These are phyloP conservation scores for Antechinus flavipes DNA, from an alignment of 2,113 vertebrate genomes.

Conservation along the genomic window DNA sequence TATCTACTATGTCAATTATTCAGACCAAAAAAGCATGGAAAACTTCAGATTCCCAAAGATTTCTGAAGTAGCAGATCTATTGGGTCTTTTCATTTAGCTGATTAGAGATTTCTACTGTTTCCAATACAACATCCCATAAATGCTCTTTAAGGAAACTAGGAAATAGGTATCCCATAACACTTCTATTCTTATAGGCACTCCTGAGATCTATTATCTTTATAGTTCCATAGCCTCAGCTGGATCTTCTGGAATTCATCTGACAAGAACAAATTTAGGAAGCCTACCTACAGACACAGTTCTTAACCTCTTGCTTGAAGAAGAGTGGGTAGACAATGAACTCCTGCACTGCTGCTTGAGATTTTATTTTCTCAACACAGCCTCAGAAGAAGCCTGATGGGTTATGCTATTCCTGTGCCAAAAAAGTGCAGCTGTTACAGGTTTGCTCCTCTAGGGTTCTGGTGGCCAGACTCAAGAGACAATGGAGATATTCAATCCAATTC, in stretches of 20 bases:
- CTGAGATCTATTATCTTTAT: background rate
- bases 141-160: background rate
- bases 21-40: background rate
- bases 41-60: background rate
- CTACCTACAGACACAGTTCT: background rate
- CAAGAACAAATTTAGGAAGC: background rate
- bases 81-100: background rate
- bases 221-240: background rate
- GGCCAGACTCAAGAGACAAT: background rate
- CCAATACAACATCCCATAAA: background rate
- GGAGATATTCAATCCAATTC: background rate
- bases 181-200: background rate
- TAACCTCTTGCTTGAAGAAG: background rate
- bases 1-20: background rate
- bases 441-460: background rate
- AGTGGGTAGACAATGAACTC: background rate
- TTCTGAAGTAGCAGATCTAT: background rate
- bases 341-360: background rate
- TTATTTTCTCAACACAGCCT: background rate
- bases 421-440: background rate
- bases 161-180: background rate
- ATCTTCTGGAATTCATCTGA: background rate
- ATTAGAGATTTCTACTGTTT: background rate
- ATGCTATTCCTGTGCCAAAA: background rate
- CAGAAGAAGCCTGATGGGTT: background rate